Evolutionary conservation across 2,113 vertebrate genomes (phyloP).

Genomic region (Galemys pyrenaicus): DNA sequence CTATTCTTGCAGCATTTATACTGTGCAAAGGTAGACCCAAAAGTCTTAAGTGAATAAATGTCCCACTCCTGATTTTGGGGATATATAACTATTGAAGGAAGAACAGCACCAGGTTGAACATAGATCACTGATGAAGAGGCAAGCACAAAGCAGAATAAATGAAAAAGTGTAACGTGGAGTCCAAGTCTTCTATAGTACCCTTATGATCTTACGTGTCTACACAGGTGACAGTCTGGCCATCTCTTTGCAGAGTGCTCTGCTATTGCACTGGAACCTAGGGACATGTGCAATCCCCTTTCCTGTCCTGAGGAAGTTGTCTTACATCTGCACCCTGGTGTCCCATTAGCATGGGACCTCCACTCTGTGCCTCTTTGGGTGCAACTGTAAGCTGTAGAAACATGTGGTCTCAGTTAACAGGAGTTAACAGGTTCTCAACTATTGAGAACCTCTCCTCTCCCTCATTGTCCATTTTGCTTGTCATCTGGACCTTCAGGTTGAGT

Average conservation of each 20-base stretch:
- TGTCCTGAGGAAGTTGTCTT: not conserved
- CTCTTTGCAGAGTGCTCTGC: not conserved
- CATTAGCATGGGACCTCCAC: not conserved
- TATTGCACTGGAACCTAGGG: accelerated
- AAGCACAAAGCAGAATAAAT: not conserved
- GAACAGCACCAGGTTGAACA: not conserved
- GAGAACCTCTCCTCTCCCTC: not conserved
- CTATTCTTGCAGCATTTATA: too few relatives aligned
- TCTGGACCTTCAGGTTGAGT: not conserved
- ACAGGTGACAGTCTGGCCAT: accelerated
- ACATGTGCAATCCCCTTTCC: not conserved
- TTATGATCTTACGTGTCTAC: not conserved
- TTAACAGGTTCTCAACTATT: not conserved
- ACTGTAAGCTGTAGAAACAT: not conserved
- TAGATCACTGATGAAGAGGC: too few relatives aligned
- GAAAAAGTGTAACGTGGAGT: not conserved
- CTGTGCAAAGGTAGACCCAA: not conserved
- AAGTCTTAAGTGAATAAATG: too few relatives aligned
- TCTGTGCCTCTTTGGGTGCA: accelerated
- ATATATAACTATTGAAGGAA: not conserved
- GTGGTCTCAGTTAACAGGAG: not conserved
- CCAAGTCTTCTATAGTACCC: too few relatives aligned
- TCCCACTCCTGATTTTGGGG: not conserved
- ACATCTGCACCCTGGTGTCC: too few relatives aligned
- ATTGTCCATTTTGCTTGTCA: not conserved